phyloP scores from a whole-genome alignment of 1,140 invertebrate species.

The Cotesia typhae region DNA sequence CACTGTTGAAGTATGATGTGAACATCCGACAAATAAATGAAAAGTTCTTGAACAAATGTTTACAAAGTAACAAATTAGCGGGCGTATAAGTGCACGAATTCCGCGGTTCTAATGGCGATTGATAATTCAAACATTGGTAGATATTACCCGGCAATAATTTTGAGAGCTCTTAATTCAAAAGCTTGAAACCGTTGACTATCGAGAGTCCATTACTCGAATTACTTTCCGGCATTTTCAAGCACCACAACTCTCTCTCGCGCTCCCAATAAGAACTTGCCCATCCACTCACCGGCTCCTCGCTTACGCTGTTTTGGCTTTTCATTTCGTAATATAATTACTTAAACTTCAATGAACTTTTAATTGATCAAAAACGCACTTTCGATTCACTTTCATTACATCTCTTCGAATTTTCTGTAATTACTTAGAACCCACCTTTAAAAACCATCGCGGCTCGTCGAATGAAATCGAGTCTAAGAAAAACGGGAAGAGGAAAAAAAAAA shows the following conservation, averaged over 20 bases:
- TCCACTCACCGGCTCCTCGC: slow-evolving; percentile 6
- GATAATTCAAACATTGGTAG: slow-evolving; percentile 6
- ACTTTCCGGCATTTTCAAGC: slow-evolving; percentile 44
- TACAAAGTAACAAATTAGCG: too few relatives aligned
- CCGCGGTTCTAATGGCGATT: background rate
- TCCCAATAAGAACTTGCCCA: background rate
- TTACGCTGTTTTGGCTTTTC: slow-evolving; percentile 8
- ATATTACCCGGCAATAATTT: slow-evolving; percentile 44
- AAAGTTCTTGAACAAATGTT: too few relatives aligned
- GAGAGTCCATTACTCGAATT: slow-evolving; percentile 48
- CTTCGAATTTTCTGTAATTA: background rate
- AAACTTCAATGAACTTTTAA: slow-evolving; percentile 10
- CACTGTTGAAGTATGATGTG: too few relatives aligned
- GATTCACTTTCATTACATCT: background rate
- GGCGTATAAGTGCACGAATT: too few relatives aligned
- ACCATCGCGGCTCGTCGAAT: too few relatives aligned
- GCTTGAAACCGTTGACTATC: slow-evolving; percentile 33
- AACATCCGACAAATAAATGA: too few relatives aligned
- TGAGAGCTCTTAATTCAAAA: slow-evolving; percentile 43
- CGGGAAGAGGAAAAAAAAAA: too few relatives aligned
- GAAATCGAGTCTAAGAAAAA: too few relatives aligned
- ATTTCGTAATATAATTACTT: slow-evolving; percentile 17
- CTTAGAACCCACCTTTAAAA: background rate
- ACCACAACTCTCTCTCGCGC: slow-evolving; percentile 29
- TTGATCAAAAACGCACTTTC: background rate